These are phyloP conservation scores for Lottia scabra DNA, from an alignment of 2,888 invertebrate genomes.

Conservation along the genomic window DNA sequence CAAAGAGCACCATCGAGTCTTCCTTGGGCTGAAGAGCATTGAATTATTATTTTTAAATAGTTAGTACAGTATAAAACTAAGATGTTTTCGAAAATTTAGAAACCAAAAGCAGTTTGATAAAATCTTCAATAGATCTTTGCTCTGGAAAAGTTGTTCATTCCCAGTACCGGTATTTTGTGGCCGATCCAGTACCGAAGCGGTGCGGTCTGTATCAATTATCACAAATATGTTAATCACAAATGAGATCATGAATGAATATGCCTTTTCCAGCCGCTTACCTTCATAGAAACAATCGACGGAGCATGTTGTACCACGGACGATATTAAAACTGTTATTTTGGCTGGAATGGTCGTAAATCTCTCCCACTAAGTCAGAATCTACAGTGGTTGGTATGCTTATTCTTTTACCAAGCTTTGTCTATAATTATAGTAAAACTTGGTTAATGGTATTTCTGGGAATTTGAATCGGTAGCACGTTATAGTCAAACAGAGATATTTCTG, in stretches of 20 bases:
- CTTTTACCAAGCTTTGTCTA: constrained; percentile 64
- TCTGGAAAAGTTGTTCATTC: too few species aligned
- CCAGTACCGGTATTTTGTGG: too few species aligned
- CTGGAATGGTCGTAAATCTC: constrained; percentile 83
- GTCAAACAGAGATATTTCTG: too few species aligned
- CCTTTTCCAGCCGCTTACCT: constrained; percentile 42
- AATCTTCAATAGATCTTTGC: too few species aligned
- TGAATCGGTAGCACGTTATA: not conserved
- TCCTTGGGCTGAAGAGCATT: constrained; percentile 81
- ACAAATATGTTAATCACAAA: too few species aligned
- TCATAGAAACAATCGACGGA: constrained; percentile 99
- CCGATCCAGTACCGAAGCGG: too few species aligned
- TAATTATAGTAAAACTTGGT: constrained; percentile 7
- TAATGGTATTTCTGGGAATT: not conserved
- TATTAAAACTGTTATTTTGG: constrained; percentile 72
- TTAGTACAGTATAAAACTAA: too few species aligned
- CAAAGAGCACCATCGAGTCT: constrained; percentile 97
- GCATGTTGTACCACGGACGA: constrained; percentile 91
- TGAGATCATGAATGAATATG: too few species aligned
- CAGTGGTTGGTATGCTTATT: constrained; percentile 78
- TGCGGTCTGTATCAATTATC: too few species aligned
- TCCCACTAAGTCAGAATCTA: constrained; percentile 84
- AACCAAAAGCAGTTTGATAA: too few species aligned
- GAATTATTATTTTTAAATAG: not conserved
- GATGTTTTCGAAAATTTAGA: too few species aligned